Evolutionary conservation across 2,797 vertebrate species (phyloP).

Genomic region (Rhinogobio ventralis): DNA sequence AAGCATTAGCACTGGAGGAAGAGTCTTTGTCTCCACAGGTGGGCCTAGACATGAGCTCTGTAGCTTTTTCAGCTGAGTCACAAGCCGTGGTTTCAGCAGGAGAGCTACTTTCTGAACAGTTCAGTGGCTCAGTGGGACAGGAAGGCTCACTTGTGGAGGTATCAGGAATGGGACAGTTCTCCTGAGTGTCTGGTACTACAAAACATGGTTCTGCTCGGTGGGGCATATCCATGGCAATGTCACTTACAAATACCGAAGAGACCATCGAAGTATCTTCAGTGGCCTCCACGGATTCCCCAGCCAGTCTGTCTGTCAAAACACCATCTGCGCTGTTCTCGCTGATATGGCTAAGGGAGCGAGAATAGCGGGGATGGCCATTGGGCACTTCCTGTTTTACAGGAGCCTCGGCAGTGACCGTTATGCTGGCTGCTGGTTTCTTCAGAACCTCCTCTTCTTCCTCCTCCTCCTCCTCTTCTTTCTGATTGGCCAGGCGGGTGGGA

Average conservation of each 20-base stretch:
- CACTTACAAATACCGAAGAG: slow-evolving; percentile 66
- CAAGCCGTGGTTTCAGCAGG: slow-evolving; percentile 10
- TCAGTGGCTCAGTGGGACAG: slow-evolving; percentile 25
- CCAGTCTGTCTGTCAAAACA: slow-evolving; percentile 64
- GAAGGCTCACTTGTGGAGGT: background rate
- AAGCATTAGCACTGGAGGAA: slow-evolving; percentile 30
- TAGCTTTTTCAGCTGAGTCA: slow-evolving; percentile 20
- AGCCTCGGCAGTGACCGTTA: background rate
- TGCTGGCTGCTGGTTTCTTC: slow-evolving; percentile 55
- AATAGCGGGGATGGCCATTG: slow-evolving; percentile 81
- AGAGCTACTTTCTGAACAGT: slow-evolving; percentile 30
- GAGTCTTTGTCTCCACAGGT: slow-evolving; percentile 43
- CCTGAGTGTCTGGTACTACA: slow-evolving; percentile 32
- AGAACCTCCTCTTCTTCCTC: slow-evolving; percentile 64
- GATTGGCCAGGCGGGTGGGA: slow-evolving; percentile 72
- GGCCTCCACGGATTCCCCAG: slow-evolving; percentile 63
- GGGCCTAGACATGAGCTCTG: slow-evolving; percentile 22
- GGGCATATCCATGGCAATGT: slow-evolving; percentile 67
- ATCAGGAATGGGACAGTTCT: slow-evolving; percentile 7
- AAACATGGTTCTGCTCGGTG: slow-evolving; percentile 56
- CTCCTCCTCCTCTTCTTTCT: slow-evolving; percentile 75
- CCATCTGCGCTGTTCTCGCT: slow-evolving; percentile 89
- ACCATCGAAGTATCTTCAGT: slow-evolving; percentile 60
- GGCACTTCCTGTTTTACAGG: slow-evolving; percentile 61
- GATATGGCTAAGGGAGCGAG: slow-evolving; percentile 92